Conservation (phyloP, 2,888 invertebrate species). For the Protophormia terraenovae region DNA sequence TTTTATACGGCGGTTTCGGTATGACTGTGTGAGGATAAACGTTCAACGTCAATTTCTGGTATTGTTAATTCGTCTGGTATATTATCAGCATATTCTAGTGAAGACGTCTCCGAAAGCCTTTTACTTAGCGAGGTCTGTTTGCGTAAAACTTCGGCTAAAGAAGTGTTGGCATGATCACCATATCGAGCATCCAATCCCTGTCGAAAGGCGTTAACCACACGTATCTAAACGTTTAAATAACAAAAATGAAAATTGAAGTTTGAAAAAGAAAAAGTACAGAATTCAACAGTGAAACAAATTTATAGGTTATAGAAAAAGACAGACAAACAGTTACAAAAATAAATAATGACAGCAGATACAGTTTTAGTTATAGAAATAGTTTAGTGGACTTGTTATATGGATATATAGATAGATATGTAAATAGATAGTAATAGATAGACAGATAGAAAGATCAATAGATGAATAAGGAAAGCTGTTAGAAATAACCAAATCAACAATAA, state of each 20-base stretch:
- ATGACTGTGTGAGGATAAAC: constrained; percentile 95
- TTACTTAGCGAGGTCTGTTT: constrained; percentile 96
- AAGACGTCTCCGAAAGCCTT: constrained; percentile 94
- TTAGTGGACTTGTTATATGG: not conserved
- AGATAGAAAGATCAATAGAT: not conserved
- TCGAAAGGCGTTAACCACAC: constrained; percentile 99
- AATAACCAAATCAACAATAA: constrained; percentile 20
- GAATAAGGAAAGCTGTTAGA: not conserved
- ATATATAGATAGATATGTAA: not conserved
- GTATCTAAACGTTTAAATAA: constrained; percentile 88
- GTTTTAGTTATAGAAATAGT: constrained; percentile 77
- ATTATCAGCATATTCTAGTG: constrained; percentile 95
- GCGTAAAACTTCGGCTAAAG: constrained; percentile 95
- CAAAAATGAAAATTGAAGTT: constrained; percentile 48
- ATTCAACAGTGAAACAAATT: constrained; percentile 50
- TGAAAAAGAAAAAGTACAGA: constrained; percentile 44
- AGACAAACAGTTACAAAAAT: constrained; percentile 64
- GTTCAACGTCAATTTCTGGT: constrained; percentile 95
- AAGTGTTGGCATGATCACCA: constrained; percentile 95
- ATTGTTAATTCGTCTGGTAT: constrained; percentile 93
- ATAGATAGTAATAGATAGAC: not conserved
- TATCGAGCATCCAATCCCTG: constrained; percentile 98
- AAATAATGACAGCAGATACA: constrained; percentile 57
- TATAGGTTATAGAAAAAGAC: constrained; percentile 50
- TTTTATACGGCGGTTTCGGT: constrained; percentile 95